phyloP scores from a whole-genome alignment of 30 jellyfish, hydroid and myxozoan species.

The Aurelia aurita region DNA sequence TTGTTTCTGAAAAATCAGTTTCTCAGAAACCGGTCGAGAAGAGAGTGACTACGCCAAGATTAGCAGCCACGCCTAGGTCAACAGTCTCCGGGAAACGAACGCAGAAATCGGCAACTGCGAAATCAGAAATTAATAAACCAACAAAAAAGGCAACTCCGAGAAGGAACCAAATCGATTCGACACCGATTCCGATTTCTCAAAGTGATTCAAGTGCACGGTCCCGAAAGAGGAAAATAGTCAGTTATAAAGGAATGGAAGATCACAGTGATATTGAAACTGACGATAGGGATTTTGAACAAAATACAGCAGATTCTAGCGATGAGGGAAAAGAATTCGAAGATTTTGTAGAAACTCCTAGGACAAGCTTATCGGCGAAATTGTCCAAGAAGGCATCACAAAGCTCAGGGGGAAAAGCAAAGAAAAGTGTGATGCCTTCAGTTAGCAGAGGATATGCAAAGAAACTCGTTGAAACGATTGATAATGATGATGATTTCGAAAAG shows the following conservation, averaged over 20 bases:
- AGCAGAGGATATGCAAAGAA: slow-evolving; percentile 28
- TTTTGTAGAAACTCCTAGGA: slow-evolving; percentile 13
- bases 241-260: slow-evolving; percentile 23
- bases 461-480: slow-evolving; percentile 41
- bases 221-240: slow-evolving; percentile 15
- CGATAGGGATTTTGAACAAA: background rate
- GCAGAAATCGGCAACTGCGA: background rate
- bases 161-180: background rate
- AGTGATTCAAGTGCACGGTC: background rate
- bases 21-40: no score
- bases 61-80: no score
- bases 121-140: no score
- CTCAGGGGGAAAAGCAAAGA: slow-evolving; percentile 11
- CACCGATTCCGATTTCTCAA: background rate
- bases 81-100: no score
- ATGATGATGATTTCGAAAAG: slow-evolving; percentile 61
- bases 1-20: no score
- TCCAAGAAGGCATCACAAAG: slow-evolving; percentile 8
- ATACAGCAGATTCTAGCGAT: background rate
- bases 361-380: slow-evolving; percentile 28
- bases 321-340: slow-evolving; percentile 26
- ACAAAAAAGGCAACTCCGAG: background rate
- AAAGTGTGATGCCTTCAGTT: slow-evolving; percentile 40
- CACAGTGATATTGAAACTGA: background rate
- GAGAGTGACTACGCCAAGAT: no score